phyloP scores from a whole-genome alignment of 2,797 vertebrate species.

The Galaxias olidus region DNA sequence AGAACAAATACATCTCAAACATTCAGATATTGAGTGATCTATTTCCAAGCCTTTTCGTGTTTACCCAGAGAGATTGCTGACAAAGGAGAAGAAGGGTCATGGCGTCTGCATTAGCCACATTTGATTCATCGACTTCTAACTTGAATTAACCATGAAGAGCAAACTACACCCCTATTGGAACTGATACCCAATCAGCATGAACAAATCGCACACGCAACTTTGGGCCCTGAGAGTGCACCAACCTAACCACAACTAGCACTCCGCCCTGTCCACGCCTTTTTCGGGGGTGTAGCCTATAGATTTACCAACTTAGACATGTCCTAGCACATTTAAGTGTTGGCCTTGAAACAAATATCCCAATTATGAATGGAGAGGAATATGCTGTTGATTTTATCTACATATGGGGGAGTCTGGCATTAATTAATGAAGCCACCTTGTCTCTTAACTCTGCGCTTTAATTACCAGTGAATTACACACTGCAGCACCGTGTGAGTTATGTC shows the following conservation, averaged over 20 bases:
- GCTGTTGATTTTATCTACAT: constrained; percentile 58
- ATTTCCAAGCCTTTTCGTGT: constrained; percentile 15
- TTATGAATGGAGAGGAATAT: constrained; percentile 44
- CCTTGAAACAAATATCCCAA: constrained; percentile 27
- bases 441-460: constrained; percentile 70
- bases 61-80: constrained; percentile 13
- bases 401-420: constrained; percentile 44
- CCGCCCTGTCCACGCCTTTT: background rate
- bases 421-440: constrained; percentile 66
- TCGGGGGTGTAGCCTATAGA: constrained; percentile 37
- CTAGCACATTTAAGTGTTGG: constrained; percentile 38
- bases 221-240: constrained; percentile 1
- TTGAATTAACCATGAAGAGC: constrained; percentile 37
- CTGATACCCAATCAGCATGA: constrained; percentile 27
- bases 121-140: constrained; percentile 1
- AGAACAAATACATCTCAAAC: no score
- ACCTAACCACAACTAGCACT: no score
- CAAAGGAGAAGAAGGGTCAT: constrained; percentile 7
- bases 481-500: constrained; percentile 67
- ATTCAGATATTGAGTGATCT: no score
- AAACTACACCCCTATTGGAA: constrained; percentile 17
- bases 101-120: constrained; percentile 30
- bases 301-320: constrained; percentile 39
- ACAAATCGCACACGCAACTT: constrained; percentile 26
- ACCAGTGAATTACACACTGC: constrained; percentile 70